These are phyloP conservation scores for Clistopyga incitator DNA, from an alignment of 2,888 invertebrate species.

Conservation along the genomic window DNA sequence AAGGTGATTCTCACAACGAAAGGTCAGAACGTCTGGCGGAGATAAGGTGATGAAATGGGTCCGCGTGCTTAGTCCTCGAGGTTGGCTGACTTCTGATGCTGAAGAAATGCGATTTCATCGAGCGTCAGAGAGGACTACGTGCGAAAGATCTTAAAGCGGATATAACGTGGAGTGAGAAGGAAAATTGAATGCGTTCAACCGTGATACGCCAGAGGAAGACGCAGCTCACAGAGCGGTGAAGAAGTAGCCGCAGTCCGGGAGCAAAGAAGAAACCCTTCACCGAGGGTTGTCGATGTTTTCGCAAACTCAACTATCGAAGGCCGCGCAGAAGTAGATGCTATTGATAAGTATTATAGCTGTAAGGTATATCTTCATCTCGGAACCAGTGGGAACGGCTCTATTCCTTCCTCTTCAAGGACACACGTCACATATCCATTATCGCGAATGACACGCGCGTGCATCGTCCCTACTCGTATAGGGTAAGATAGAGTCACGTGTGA, in stretches of 20 bases:
- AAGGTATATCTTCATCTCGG: conserved; percentile 38
- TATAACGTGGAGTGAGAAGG: conserved; percentile 18
- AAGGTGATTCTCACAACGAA: not conserved
- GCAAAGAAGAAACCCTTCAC: conserved; percentile 3
- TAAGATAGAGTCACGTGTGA: not conserved
- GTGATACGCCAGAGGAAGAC: not conserved
- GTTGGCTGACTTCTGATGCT: conserved; percentile 13
- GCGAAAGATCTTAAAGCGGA: conserved; percentile 40
- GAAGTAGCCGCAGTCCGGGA: conserved; percentile 1
- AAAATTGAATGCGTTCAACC: conserved; percentile 42
- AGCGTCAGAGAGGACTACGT: conserved; percentile 26
- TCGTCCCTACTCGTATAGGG: conserved; percentile 44
- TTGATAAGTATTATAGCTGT: conserved; percentile 47
- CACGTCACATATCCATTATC: conserved; percentile 27
- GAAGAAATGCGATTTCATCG: conserved; percentile 50
- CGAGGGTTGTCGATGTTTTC: conserved; percentile 36
- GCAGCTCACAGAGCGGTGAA: conserved; percentile 14
- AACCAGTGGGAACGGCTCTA: not conserved
- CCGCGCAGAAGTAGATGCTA: conserved; percentile 24
- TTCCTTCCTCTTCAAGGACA: not conserved
- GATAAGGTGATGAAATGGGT: conserved; percentile 26
- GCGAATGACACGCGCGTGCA: conserved; percentile 27
- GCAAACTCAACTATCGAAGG: conserved; percentile 2
- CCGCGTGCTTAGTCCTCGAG: not conserved
- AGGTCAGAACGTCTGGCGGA: conserved; percentile 6